Base-by-base conservation (phyloP, 2,888 invertebrate genomes). In the Drosophila anomalata region DNA sequence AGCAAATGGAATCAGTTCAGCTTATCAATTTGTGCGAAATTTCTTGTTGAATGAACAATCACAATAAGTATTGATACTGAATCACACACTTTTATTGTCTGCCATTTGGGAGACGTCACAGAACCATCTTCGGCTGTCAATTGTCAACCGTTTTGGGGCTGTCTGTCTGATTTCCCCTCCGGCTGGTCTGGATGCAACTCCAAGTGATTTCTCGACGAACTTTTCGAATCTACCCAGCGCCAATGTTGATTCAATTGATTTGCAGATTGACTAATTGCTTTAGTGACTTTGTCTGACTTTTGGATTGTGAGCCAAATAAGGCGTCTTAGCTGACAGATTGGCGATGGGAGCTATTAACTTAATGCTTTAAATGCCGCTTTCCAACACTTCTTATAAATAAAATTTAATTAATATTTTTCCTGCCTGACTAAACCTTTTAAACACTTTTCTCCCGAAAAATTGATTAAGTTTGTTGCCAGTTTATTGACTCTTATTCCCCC, bases 1-100 rank as follows among this genome's bases (percentile, higher is more conserved):
- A 51, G 33, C 73, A 41, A 73, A 69, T 62, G 69, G 55, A 73
- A 73, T 73, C 73, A 50, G 50, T 46, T 48, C 8, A 36, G n/a
- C 36, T 55, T 70, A 65, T 65, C 65, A 68, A 46, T 55, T 54
- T 41, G 65, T 42, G 8, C 3, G 14, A 20, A 4, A 11, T 36
- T 24, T 17, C 17, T 17, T 14, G 31, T 12, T 5, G n/a, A 36
- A 36, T 29, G 29, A 29, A 36, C 14, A 41, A 5, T 6, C 14
- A 41, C 31, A 14, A 48, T 42, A 31, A 8, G n/a, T 36, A 50
- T 20, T 42, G 11, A 14, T 62, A 11, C 22, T 67, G 68, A 65
- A 54, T 65, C 65, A 65, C 17, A 17, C 29, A 2, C n/a, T n/a
- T 52, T 29, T 29, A 24, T 22, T 8, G 67, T 20, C 36, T 8